phyloP scores from a whole-genome alignment of 2,888 invertebrate species.

The Stictocephala bisonia region DNA sequence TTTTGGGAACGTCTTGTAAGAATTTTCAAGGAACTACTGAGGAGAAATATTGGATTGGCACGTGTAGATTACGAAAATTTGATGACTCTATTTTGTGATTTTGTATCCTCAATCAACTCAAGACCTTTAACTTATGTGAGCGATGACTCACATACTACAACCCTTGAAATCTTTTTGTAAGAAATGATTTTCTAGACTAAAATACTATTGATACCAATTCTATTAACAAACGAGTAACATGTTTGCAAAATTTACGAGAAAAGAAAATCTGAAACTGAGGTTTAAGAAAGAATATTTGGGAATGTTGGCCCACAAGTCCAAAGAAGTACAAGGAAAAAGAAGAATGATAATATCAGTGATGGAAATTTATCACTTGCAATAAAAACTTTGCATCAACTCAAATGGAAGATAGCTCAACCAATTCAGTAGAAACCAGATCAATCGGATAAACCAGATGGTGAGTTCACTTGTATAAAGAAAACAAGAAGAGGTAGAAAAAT shows the following conservation, averaged over 20 bases:
- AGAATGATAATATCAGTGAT: no score
- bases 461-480: no score
- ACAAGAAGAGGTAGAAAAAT: no score
- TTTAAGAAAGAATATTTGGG: slow-evolving; percentile 1
- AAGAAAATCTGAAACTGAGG: background rate
- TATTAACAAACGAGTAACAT: background rate
- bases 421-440: no score
- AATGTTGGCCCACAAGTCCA: background rate
- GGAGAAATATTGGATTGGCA: slow-evolving; percentile 23
- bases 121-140: slow-evolving; percentile 47
- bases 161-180: slow-evolving; percentile 15
- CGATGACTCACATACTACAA: background rate
- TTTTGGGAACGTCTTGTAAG: slow-evolving; percentile 60
- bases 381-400: no score
- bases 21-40: slow-evolving; percentile 30
- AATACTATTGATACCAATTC: background rate
- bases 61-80: slow-evolving; percentile 38
- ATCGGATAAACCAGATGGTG: no score
- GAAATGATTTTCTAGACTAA: background rate
- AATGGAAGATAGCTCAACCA: no score
- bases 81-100: slow-evolving; percentile 44
- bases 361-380: no score
- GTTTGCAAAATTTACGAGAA: background rate
- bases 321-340: no score
- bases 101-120: slow-evolving; percentile 38